These are phyloP conservation scores for Metellina segmentata DNA, from an alignment of 2,888 invertebrate genomes.

Conservation along the genomic window DNA sequence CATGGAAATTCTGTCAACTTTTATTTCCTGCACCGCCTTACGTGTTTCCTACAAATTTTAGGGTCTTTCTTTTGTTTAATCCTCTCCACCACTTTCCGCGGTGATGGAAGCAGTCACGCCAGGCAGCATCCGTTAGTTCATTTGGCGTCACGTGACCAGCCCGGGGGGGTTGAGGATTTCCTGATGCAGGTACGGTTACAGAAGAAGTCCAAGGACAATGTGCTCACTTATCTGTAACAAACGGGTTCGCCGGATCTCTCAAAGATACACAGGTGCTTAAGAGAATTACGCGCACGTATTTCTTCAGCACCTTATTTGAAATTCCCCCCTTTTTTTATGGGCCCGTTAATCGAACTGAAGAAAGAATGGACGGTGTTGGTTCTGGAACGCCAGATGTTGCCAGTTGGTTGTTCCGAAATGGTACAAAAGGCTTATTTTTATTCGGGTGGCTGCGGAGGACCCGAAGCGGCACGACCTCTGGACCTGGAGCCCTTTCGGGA, in stretches of 20 bases:
- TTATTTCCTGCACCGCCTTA: conserved; percentile 60
- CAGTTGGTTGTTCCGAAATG: background rate
- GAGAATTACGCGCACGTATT: too few species aligned
- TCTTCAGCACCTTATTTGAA: background rate
- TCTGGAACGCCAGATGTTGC: background rate
- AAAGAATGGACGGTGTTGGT: background rate
- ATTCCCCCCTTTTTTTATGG: background rate
- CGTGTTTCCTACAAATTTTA: conserved; percentile 57
- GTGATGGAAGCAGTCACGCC: conserved; percentile 40
- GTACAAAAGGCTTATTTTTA: background rate
- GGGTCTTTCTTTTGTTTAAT: conserved; percentile 48
- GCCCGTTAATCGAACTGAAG: background rate
- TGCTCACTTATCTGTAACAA: conserved; percentile 62
- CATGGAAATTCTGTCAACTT: conserved; percentile 19
- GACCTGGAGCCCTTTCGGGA: background rate
- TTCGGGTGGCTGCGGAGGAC: background rate
- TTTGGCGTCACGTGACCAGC: conserved; percentile 41
- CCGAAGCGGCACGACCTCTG: background rate
- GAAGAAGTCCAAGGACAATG: conserved; percentile 59
- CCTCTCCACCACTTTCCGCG: background rate
- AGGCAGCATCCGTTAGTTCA: conserved; percentile 49
- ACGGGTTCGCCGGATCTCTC: conserved; percentile 44
- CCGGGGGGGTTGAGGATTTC: conserved; percentile 56
- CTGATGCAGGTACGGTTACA: conserved; percentile 52
- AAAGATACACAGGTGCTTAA: conserved; percentile 7